These are phyloP conservation scores for Laticauda colubrina DNA, from an alignment of 2,113 vertebrate species.

Conservation along the genomic window DNA sequence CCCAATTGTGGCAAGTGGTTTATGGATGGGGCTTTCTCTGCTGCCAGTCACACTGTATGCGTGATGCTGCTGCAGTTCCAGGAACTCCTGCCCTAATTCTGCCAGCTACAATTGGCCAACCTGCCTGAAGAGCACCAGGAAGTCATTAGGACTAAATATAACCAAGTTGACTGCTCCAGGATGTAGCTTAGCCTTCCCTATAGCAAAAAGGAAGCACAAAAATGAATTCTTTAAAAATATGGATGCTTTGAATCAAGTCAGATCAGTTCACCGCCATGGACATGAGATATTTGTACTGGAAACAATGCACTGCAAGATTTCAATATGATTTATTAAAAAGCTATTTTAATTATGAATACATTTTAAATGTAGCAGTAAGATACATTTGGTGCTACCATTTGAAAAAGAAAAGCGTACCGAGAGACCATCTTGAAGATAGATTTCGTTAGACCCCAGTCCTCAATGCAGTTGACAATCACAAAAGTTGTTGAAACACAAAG, in stretches of 20 bases:
- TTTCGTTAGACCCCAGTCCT: slow-evolving; percentile 41
- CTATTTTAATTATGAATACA: slow-evolving; percentile 71
- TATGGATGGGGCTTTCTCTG: background rate
- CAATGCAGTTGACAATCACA: slow-evolving; percentile 43
- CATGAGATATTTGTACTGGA: background rate
- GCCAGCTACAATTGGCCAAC: background rate
- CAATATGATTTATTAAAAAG: slow-evolving; percentile 65
- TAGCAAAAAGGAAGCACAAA: background rate
- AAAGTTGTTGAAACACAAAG: slow-evolving; percentile 36
- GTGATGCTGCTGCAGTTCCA: background rate
- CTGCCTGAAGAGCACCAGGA: background rate
- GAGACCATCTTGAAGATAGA: slow-evolving; percentile 54
- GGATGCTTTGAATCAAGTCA: background rate
- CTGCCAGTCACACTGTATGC: background rate
- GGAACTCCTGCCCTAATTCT: background rate
- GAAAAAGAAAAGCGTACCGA: slow-evolving; percentile 64
- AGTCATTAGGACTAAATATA: background rate
- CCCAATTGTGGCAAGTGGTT: background rate
- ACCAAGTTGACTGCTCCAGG: background rate
- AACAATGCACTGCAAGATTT: slow-evolving; percentile 44
- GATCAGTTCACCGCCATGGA: background rate
- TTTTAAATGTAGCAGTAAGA: slow-evolving; percentile 71
- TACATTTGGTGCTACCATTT: slow-evolving; percentile 70
- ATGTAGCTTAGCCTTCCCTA: background rate
- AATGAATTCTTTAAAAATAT: background rate